Percentiles rank a stretch among this genome's conserved stretches.
These are phyloP conservation scores for Prenolepis imparis DNA, from an alignment of 2,888 invertebrate species.

Conservation along the genomic window DNA sequence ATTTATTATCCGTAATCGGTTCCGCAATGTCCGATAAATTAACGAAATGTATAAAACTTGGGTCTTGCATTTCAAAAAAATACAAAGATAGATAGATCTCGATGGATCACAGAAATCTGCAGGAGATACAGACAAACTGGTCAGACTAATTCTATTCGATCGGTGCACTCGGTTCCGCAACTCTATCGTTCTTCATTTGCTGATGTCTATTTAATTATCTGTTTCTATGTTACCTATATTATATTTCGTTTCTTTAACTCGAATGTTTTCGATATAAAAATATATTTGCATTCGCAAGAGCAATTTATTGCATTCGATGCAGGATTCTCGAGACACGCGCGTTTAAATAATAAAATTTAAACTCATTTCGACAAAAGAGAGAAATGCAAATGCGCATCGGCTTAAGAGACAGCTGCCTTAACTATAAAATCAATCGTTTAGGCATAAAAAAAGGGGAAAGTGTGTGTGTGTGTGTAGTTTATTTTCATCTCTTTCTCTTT, in stretches of 20 bases:
- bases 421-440: constrained; percentile 43
- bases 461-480: constrained; percentile 2
- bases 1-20: constrained; percentile 32
- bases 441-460: constrained; percentile 23
- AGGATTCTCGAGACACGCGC: neutral
- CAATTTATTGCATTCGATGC: no score
- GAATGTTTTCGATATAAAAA: neutral
- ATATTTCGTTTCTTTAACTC: no score
- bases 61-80: neutral
- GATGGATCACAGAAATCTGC: neutral
- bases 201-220: neutral
- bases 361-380: constrained; percentile 16
- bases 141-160: neutral
- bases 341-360: constrained; percentile 42
- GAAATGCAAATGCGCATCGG: constrained; percentile 34
- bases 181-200: neutral
- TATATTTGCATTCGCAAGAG: neutral
- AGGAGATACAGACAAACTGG: neutral
- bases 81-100: neutral
- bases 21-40: neutral
- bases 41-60: neutral
- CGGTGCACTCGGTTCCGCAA: neutral
- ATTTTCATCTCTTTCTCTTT: constrained; percentile 25
- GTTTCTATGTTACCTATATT: neutral
- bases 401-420: constrained; percentile 30